A percentile compares a stretch with the other conserved stretches of the same genome.
Evolutionary conservation across 2,113 vertebrate species (phyloP).

Genomic region (Hemicordylus capensis): DNA sequence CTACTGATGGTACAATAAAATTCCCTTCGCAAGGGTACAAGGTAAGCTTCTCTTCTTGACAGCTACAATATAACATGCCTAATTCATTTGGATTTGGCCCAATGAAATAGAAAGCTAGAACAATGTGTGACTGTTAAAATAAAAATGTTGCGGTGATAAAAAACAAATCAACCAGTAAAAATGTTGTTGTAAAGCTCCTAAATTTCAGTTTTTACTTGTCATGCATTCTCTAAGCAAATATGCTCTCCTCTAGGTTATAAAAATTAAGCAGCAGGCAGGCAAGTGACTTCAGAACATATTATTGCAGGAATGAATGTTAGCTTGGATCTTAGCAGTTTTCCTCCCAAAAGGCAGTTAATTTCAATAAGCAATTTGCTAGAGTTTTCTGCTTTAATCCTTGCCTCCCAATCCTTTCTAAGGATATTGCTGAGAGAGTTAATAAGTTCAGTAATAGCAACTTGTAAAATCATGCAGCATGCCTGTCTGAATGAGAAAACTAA

Average conservation of each 20-base stretch:
- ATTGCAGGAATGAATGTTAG: slow-evolving; percentile 36
- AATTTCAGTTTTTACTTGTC: slow-evolving; percentile 61
- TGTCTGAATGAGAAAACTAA: slow-evolving; percentile 3
- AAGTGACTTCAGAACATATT: slow-evolving; percentile 38
- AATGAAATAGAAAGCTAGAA: slow-evolving; percentile 41
- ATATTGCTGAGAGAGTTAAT: slow-evolving; percentile 57
- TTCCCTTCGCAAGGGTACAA: not conserved
- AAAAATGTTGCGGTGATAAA: slow-evolving; percentile 56
- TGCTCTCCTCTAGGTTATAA: slow-evolving; percentile 55
- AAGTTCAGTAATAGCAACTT: slow-evolving; percentile 48
- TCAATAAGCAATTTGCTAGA: slow-evolving; percentile 60
- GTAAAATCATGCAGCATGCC: slow-evolving; percentile 30
- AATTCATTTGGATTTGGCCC: slow-evolving; percentile 49
- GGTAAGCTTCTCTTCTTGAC: not conserved
- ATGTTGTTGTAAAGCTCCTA: slow-evolving; percentile 54
- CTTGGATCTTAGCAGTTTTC: not conserved
- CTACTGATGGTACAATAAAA: slow-evolving; percentile 12
- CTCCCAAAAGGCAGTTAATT: slow-evolving; percentile 57
- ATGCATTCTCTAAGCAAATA: slow-evolving; percentile 56
- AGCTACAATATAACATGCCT: slow-evolving; percentile 37
- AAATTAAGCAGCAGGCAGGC: slow-evolving; percentile 50
- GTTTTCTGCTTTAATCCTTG: slow-evolving; percentile 55
- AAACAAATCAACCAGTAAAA: slow-evolving; percentile 57
- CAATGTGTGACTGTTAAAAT: slow-evolving; percentile 40
- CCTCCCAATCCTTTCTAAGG: slow-evolving; percentile 48